Evolutionary conservation across 2,888 invertebrate species (phyloP).

Genomic region (Sesamia inferens): DNA sequence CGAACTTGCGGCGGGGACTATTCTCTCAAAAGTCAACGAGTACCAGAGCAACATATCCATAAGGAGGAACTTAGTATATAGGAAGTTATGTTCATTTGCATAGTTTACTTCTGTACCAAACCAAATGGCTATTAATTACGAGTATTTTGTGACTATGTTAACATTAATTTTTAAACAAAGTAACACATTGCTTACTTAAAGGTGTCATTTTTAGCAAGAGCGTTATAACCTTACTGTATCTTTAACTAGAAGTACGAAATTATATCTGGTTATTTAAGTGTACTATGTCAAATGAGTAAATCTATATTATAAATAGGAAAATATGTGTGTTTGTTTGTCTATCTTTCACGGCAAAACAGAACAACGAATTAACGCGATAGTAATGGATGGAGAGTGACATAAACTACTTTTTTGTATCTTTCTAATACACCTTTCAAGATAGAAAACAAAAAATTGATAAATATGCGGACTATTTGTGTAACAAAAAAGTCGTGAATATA

Average conservation of each 20-base stretch:
- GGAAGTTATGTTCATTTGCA: not conserved
- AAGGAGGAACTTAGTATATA: not conserved
- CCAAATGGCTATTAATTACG: not conserved
- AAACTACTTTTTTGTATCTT: too few relatives aligned
- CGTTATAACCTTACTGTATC: not conserved
- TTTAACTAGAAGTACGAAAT: conserved; percentile 21
- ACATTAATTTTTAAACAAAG: not conserved
- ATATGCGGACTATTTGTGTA: too few relatives aligned
- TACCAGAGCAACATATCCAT: conserved; percentile 18
- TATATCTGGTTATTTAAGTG: not conserved
- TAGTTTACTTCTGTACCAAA: not conserved
- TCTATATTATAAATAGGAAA: too few relatives aligned
- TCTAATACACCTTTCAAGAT: too few relatives aligned
- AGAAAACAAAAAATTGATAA: too few relatives aligned
- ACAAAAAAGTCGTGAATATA: too few relatives aligned
- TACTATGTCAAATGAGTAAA: too few relatives aligned
- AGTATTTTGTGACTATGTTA: not conserved
- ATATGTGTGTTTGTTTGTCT: too few relatives aligned
- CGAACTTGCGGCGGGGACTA: not conserved
- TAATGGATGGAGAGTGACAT: too few relatives aligned
- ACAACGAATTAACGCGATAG: too few relatives aligned
- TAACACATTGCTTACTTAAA: not conserved
- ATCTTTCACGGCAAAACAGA: too few relatives aligned
- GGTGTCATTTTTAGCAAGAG: not conserved
- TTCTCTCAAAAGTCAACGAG: conserved; percentile 23